These are phyloP conservation scores for Cantharis nigra DNA, from an alignment of 2,888 invertebrate genomes.

Conservation along the genomic window DNA sequence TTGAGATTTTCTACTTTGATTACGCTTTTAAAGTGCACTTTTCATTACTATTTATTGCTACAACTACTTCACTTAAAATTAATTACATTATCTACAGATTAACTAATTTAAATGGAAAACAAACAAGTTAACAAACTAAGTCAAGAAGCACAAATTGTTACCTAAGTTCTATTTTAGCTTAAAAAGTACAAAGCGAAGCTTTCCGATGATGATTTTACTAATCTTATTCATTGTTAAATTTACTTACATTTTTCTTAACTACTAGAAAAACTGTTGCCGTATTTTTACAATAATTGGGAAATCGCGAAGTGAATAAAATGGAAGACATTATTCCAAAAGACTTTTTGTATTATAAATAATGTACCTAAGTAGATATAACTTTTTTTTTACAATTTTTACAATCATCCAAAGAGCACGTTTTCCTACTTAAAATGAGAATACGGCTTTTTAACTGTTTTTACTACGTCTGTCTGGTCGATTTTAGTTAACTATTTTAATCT, in stretches of 20 bases:
- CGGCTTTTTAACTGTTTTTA: background rate
- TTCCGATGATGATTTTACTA: background rate
- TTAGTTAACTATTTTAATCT: background rate
- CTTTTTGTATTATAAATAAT: background rate
- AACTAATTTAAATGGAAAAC: background rate
- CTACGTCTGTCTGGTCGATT: background rate
- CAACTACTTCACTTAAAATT: background rate
- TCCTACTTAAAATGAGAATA: background rate
- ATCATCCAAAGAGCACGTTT: background rate
- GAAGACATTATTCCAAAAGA: background rate
- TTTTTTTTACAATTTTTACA: background rate
- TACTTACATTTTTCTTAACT: background rate
- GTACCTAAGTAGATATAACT: background rate
- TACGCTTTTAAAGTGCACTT: constrained; percentile 23
- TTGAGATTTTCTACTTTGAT: constrained; percentile 39
- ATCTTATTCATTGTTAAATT: background rate
- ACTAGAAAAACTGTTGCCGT: background rate
- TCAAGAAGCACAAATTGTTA: background rate
- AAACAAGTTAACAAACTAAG: background rate
- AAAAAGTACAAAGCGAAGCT: background rate
- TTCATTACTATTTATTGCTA: background rate
- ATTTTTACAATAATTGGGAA: background rate
- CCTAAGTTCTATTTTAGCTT: background rate
- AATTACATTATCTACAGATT: background rate
- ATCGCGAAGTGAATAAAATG: background rate